Conservation (phyloP, 2,888 invertebrate genomes). For the Callinectes sapidus region DNA sequence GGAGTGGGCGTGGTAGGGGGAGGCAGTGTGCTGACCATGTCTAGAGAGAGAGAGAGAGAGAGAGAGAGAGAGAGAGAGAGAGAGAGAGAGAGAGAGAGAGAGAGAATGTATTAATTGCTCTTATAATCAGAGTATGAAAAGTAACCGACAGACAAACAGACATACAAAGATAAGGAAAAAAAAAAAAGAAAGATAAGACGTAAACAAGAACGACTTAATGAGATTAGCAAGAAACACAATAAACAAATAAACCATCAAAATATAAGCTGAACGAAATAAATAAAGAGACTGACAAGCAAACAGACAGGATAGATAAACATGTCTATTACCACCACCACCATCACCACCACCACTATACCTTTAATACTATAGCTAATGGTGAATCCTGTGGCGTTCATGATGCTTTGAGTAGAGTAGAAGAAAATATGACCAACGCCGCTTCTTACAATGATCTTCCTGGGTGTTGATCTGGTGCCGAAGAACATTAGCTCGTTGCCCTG, state of each 20-base stretch:
- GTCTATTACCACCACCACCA: too few relatives aligned
- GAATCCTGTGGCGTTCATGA: not conserved
- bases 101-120: not conserved
- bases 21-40: not conserved
- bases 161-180: not conserved
- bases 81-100: not conserved
- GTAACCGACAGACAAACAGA: not conserved
- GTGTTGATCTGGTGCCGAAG: not conserved
- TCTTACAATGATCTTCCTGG: not conserved
- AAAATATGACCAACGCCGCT: constrained; percentile 18
- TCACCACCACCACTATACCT: not conserved
- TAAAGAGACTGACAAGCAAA: not conserved
- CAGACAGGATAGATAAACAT: not conserved
- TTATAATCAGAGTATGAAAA: not conserved
- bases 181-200: not conserved
- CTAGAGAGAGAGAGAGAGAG: constrained; percentile 7
- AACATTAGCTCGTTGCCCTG: constrained; percentile 27
- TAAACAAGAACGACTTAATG: not conserved
- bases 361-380: constrained; percentile 2
- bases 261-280: not conserved
- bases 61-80: not conserved
- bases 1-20: constrained; percentile 31
- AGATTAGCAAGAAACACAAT: not conserved
- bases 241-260: not conserved
- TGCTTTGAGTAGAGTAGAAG: not conserved